Evolutionary conservation across 1,140 invertebrate genomes (phyloP).

Genomic region (Probaryconus sp.): DNA sequence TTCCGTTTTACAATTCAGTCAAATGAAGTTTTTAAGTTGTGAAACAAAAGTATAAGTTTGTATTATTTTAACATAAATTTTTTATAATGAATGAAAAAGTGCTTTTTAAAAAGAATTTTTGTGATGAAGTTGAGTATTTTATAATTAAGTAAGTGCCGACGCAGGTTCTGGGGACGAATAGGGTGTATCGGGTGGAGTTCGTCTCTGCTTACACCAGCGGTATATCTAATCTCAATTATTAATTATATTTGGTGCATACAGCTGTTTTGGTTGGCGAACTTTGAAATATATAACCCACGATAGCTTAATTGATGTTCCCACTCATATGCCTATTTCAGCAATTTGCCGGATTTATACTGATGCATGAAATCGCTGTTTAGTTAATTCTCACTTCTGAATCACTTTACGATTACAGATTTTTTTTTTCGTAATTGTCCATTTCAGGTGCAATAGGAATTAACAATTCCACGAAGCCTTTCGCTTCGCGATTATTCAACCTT

Average conservation of each 20-base stretch:
- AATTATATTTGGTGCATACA: constrained; percentile 60
- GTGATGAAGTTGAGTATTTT: constrained; percentile 23
- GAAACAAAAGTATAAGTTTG: no score
- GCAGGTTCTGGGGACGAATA: constrained; percentile 6
- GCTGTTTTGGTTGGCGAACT: constrained; percentile 56
- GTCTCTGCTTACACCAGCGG: constrained; percentile 4
- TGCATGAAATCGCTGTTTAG: constrained; percentile 28
- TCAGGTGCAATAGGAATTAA: no score
- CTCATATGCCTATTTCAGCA: constrained; percentile 51
- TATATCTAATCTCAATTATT: constrained; percentile 58
- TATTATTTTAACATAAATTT: no score
- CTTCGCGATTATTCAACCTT: neutral
- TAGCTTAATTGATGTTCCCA: constrained; percentile 53
- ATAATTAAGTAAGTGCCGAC: constrained; percentile 46
- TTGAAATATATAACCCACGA: constrained; percentile 54
- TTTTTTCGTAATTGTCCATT: neutral
- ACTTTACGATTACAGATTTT: constrained; percentile 9
- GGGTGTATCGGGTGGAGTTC: constrained; percentile 5
- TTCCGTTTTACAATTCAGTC: no score
- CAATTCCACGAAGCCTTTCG: no score
- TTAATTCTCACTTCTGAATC: constrained; percentile 31
- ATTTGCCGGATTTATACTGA: constrained; percentile 37
- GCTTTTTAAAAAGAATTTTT: constrained; percentile 15
- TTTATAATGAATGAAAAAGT: no score
- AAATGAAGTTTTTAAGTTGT: no score